These are phyloP conservation scores for Sarcophaga bullata DNA, from an alignment of 1,140 invertebrate genomes.

Conservation along the genomic window DNA sequence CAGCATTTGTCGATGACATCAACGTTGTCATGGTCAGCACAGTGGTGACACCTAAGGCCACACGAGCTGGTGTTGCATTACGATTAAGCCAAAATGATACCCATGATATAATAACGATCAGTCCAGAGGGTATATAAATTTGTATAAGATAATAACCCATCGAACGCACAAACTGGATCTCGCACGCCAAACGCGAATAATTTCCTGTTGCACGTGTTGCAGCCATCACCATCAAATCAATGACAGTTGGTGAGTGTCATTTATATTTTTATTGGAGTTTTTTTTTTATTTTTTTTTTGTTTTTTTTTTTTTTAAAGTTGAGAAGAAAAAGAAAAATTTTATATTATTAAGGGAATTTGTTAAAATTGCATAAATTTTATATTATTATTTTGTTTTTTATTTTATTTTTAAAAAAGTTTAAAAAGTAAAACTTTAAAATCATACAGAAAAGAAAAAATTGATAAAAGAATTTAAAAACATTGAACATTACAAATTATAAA, in stretches of 20 bases:
- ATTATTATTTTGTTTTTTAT: not conserved
- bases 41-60: slow-evolving; percentile 95
- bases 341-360: not conserved
- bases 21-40: slow-evolving; percentile 99
- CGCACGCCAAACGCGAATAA: slow-evolving; percentile 96
- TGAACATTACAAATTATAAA: slow-evolving; percentile 14
- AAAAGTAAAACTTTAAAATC: not conserved
- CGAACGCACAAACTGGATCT: slow-evolving; percentile 97
- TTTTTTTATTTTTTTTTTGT: not conserved
- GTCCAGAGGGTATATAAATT: slow-evolving; percentile 98
- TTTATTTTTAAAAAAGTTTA: not conserved
- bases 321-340: not conserved
- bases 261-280: no score
- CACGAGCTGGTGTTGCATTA: slow-evolving; percentile 95
- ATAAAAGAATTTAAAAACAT: not conserved
- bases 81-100: slow-evolving; percentile 94
- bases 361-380: not conserved
- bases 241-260: not conserved
- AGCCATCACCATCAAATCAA: slow-evolving; percentile 8
- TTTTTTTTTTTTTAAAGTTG: not conserved
- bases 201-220: slow-evolving; percentile 77
- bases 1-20: slow-evolving; percentile 98
- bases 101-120: slow-evolving; percentile 99
- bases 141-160: slow-evolving; percentile 99
- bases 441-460: not conserved